phyloP scores from a whole-genome alignment of 2,888 invertebrate genomes.

The Coronaproctus castanopsis region DNA sequence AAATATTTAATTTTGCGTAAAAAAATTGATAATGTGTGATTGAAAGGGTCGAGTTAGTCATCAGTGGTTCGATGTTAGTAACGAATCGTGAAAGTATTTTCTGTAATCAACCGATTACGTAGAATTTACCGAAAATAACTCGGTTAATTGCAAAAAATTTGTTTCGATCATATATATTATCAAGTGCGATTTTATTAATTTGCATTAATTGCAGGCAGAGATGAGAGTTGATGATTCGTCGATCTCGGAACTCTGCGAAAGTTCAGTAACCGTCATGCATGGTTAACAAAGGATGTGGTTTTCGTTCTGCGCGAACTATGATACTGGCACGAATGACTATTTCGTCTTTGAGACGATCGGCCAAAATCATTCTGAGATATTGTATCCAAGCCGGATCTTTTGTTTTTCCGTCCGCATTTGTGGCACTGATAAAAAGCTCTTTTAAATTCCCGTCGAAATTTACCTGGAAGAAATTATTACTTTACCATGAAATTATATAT shows the following conservation, averaged over 20 bases:
- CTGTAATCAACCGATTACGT: no score
- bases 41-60: no score
- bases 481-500: no score
- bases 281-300: constrained; percentile 8
- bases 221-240: background rate
- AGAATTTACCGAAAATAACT: no score
- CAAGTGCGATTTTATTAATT: no score
- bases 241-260: background rate
- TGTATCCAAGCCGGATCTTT: constrained; percentile 5
- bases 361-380: constrained; percentile 10
- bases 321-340: constrained; percentile 8
- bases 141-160: no score
- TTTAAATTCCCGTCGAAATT: constrained; percentile 31
- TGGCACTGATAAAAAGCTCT: constrained; percentile 24
- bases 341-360: constrained; percentile 8
- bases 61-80: no score
- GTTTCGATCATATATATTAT: no score
- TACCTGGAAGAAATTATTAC: constrained; percentile 26
- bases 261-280: background rate
- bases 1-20: no score
- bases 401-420: constrained; percentile 5
- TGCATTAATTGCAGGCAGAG: background rate
- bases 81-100: no score
- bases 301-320: constrained; percentile 6
- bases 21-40: no score